Evolutionary conservation across 2,113 vertebrate species (phyloP).

Genomic region (Ahaetulla prasina): DNA sequence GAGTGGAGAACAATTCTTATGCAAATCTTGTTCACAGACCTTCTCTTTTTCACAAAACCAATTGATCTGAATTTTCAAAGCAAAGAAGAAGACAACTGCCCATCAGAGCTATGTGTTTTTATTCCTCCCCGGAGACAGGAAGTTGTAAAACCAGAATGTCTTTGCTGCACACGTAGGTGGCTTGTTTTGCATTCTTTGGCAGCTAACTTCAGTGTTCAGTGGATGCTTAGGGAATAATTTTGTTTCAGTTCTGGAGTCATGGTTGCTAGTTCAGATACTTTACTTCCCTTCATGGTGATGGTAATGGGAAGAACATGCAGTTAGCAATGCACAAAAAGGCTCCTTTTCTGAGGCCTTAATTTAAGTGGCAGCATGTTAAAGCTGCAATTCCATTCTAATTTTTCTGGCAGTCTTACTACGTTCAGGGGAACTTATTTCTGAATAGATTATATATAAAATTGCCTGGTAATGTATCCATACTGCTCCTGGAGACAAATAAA

Average conservation of each 20-base stretch:
- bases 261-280: conserved; percentile 11
- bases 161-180: background rate
- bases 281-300: background rate
- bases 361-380: background rate
- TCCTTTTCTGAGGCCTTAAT: background rate
- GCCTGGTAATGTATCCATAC: background rate
- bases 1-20: background rate
- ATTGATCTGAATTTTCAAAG: background rate
- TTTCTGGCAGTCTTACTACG: background rate
- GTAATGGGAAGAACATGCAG: background rate
- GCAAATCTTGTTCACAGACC: fast-evolving
- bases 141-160: background rate
- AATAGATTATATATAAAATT: background rate
- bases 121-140: background rate
- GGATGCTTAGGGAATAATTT: conserved; percentile 18
- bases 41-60: no score
- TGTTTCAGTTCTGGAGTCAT: background rate
- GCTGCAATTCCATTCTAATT: background rate
- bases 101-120: fast-evolving
- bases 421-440: background rate
- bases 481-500: background rate
- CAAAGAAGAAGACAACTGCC: background rate
- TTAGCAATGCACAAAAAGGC: background rate
- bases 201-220: background rate
- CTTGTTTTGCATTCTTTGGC: conserved; percentile 5